Base-by-base conservation (phyloP, 92 coral and sea anemone genomes). In the Muricea muricata region DNA sequence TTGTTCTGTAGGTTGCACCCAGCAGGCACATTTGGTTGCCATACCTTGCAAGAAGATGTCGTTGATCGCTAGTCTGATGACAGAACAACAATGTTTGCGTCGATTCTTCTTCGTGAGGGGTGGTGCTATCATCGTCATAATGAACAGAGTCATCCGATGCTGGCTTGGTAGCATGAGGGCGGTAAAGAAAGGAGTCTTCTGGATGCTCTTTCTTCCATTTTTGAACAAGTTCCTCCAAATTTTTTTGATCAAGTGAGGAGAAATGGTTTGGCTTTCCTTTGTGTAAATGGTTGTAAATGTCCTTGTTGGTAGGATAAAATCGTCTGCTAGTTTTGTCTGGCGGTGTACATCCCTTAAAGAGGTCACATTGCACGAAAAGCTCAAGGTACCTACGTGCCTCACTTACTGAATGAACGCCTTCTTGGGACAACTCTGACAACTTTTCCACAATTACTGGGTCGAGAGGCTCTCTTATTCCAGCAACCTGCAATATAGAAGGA, bases 1-100 rank as follows among this genome's bases (percentile, higher is more conserved):
- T 87, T 41, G 89, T 91, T 45, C 77, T 88, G 89, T 90, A 90
- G 23, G 91, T 90, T 67, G 89, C 91, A 84, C 84, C 93, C 6
- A 90, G 70, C 45, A 91, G 78, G 63, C 86, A 83, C 70, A 91
- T 28, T 65, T 91, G 87, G 73, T 91, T 84, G 39, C 91, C 93
- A 37, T 87, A 87, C 46, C 74, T 70, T 24, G 71, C 56, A 47
- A 84, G 80, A 6, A 91, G 81, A 24, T 76, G 73, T 70, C 65
- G 52, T 39, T 90, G 93, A 81, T 85, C 87, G 32, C 83, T 42
- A 4, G 87, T 69, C 75, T 75, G 86, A 48, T 89, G 86, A 24
- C 66, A 68, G 41, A 88, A 88, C 41, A 89, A 73, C 20, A 89
- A 84, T 31, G 85, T 80, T 17, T 77, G 78, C 32, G 63, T 42